Percentiles rank a stretch among this genome's conserved stretches.
Evolutionary conservation across 2,113 vertebrate species (phyloP).

Genomic region (Lipotes vexillifer): DNA sequence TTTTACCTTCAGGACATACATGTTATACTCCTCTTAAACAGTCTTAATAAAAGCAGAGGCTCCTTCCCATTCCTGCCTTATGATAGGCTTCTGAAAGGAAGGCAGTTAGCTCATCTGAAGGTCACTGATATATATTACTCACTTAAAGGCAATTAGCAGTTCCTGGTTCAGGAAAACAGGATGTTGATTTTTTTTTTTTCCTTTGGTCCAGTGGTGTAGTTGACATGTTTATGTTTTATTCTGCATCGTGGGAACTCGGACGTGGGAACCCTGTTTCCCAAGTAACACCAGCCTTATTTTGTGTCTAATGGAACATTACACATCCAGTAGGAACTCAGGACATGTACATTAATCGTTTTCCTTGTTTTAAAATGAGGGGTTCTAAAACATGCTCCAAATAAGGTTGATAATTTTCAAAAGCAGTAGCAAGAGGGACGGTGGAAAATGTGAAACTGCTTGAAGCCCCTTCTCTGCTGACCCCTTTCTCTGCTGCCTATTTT

Average conservation of each 20-base stretch:
- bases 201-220: background rate
- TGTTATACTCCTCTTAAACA: background rate
- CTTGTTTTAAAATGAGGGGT: background rate
- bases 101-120: background rate
- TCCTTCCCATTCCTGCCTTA: background rate
- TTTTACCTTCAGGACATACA: background rate
- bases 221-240: constrained; percentile 7
- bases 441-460: background rate
- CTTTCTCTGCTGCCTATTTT: background rate
- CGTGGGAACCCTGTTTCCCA: background rate
- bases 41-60: background rate
- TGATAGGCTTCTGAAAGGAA: background rate
- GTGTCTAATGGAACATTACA: background rate
- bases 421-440: background rate
- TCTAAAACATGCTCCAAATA: background rate
- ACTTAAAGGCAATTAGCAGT: constrained; percentile 51
- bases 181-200: constrained; percentile 40
- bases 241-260: background rate
- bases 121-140: background rate
- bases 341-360: background rate
- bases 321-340: background rate
- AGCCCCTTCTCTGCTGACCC: background rate
- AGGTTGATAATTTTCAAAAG: background rate
- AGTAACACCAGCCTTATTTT: background rate
- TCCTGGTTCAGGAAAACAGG: constrained; percentile 32